Percentiles rank a stretch among this genome's conserved stretches.
Evolutionary conservation across 2,888 invertebrate species (phyloP).

Genomic region (Saturnia japonica): DNA sequence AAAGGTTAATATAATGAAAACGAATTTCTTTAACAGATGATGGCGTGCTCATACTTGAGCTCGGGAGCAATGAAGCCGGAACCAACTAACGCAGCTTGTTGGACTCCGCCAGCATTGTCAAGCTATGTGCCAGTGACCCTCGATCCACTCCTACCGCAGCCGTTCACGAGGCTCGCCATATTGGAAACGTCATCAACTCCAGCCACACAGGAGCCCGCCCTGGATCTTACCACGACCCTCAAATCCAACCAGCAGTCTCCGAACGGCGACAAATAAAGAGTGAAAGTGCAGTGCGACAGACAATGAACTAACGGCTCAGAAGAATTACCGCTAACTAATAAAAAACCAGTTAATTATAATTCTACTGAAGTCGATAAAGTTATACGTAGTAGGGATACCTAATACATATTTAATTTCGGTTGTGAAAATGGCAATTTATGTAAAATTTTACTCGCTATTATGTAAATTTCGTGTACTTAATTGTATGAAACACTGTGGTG

Average conservation of each 20-base stretch:
- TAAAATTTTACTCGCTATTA: slow-evolving; percentile 70
- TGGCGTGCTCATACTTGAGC: slow-evolving; percentile 78
- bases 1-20: neutral
- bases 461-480: slow-evolving; percentile 75
- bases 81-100: slow-evolving; percentile 59
- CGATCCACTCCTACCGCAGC: slow-evolving; percentile 33
- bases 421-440: slow-evolving; percentile 81
- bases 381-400: slow-evolving; percentile 61
- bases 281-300: slow-evolving; percentile 76
- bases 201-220: slow-evolving; percentile 55
- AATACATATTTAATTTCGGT: slow-evolving; percentile 81
- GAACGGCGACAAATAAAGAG: slow-evolving; percentile 49
- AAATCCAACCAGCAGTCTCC: slow-evolving; percentile 41
- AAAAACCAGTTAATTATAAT: slow-evolving; percentile 47
- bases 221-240: slow-evolving; percentile 63
- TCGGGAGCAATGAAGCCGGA: slow-evolving; percentile 61
- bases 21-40: slow-evolving; percentile 68
- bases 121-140: slow-evolving; percentile 33
- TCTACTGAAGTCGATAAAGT: slow-evolving; percentile 51
- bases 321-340: slow-evolving; percentile 56
- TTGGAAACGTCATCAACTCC: slow-evolving; percentile 18
- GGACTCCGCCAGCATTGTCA: slow-evolving; percentile 61
- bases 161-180: slow-evolving; percentile 36
- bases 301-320: slow-evolving; percentile 49
- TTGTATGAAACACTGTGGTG: slow-evolving; percentile 53